Conservation (phyloP, 2,797 vertebrate genomes). For the Gymnoscopelus microlampas region DNA sequence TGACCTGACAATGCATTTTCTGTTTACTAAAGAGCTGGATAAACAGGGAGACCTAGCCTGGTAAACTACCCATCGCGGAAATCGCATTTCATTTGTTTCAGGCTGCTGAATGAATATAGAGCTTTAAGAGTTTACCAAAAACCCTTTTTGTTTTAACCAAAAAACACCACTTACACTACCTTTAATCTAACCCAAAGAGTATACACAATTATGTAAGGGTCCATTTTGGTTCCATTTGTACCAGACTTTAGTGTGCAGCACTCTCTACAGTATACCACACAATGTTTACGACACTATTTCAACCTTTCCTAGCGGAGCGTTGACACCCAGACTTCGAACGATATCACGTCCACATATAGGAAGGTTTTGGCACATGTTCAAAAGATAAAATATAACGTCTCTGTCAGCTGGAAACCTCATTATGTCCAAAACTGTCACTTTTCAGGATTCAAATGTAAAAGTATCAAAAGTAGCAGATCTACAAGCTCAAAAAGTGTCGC, state of each 20-base stretch:
- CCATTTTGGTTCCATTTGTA: not conserved
- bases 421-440: no score
- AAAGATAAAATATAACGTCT: not conserved
- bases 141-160: no score
- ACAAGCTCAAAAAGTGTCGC: not conserved
- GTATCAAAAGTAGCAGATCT: no score
- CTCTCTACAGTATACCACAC: not conserved
- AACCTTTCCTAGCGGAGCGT: not conserved
- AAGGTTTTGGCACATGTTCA: constrained; percentile 21
- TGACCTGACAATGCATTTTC: no score
- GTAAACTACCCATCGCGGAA: no score
- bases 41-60: no score
- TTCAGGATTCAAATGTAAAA: no score
- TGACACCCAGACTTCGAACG: not conserved
- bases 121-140: no score
- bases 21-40: no score
- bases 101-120: no score
- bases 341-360: not conserved
- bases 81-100: no score
- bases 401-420: not conserved
- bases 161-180: not conserved
- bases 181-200: not conserved
- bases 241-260: no score
- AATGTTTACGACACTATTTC: not conserved
- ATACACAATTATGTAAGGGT: not conserved